A percentile compares a stretch with the other conserved stretches of the same genome.
Evolutionary conservation across 1,140 invertebrate genomes (phyloP).

Genomic region (Sinella curviseta): DNA sequence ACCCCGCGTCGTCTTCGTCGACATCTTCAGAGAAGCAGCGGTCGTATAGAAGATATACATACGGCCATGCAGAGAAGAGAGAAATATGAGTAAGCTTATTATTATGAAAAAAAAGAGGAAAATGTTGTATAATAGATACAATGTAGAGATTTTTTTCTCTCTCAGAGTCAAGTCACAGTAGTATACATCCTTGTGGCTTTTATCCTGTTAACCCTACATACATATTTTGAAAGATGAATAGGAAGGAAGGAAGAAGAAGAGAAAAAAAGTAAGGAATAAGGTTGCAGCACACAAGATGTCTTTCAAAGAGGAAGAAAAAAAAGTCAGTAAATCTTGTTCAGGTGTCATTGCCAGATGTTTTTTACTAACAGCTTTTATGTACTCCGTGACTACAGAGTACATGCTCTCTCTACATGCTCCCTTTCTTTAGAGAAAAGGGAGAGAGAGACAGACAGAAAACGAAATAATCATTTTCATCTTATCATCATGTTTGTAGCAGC

Average conservation of each 20-base stretch:
- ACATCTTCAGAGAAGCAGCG: too few species aligned
- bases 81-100: background rate
- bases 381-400: too few species aligned
- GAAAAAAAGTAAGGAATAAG: background rate
- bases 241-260: background rate
- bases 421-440: too few species aligned
- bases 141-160: too few species aligned
- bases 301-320: background rate
- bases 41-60: background rate
- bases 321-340: constrained; percentile 27
- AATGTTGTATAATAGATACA: too few species aligned
- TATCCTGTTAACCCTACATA: background rate
- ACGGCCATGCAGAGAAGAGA: background rate
- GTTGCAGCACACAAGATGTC: background rate
- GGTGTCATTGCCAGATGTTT: constrained; percentile 21
- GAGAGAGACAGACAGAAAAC: too few species aligned
- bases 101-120: background rate
- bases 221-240: background rate
- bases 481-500: too few species aligned
- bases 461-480: too few species aligned
- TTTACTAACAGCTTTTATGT: background rate
- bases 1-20: too few species aligned
- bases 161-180: too few species aligned
- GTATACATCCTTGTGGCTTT: background rate
- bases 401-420: too few species aligned